Percentiles rank a stretch among this genome's conserved stretches.
Evolutionary conservation across 1,140 invertebrate species (phyloP).

Genomic region (Drosophila nebulosa): DNA sequence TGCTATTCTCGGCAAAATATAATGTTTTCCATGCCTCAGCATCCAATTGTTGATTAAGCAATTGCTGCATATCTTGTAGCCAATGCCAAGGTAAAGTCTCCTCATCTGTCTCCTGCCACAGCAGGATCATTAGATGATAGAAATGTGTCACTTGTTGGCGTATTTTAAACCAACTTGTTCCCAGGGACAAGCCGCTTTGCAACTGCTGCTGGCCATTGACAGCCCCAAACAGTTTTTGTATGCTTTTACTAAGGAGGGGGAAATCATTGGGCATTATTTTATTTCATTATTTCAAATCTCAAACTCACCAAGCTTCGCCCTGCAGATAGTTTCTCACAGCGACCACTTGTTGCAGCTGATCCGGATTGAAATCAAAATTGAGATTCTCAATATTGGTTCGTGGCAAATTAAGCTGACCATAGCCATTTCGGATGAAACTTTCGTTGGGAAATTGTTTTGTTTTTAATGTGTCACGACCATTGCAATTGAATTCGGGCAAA

Average conservation of each 20-base stretch:
- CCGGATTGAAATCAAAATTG: slow-evolving; percentile 46
- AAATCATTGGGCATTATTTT: too few species aligned
- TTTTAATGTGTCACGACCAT: slow-evolving; percentile 52
- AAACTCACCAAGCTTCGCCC: slow-evolving; percentile 58
- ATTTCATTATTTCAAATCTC: neutral
- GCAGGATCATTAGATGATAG: slow-evolving; percentile 56
- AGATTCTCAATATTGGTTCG: slow-evolving; percentile 34
- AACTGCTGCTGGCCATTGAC: slow-evolving; percentile 47
- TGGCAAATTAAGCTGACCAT: slow-evolving; percentile 22
- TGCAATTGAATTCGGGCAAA: slow-evolving; percentile 66
- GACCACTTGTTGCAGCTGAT: slow-evolving; percentile 26
- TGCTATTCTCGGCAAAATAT: slow-evolving; percentile 68
- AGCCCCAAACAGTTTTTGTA: slow-evolving; percentile 58
- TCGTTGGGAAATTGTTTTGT: slow-evolving; percentile 29
- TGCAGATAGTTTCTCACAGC: slow-evolving; percentile 40
- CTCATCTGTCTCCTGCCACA: slow-evolving; percentile 5
- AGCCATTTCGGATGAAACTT: slow-evolving; percentile 59
- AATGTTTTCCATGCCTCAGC: slow-evolving; percentile 54
- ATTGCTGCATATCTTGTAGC: slow-evolving; percentile 2
- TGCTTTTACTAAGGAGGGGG: slow-evolving; percentile 46
- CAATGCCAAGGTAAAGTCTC: neutral
- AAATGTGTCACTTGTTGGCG: slow-evolving; percentile 62
- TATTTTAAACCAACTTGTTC: slow-evolving; percentile 26
- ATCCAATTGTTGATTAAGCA: slow-evolving; percentile 54
- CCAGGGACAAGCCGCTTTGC: neutral